Evolutionary conservation across 2,797 vertebrate genomes (phyloP), one percentile per base, ranked within the genome.

Genomic region (Schizopygopsis pylzovi): DNA sequence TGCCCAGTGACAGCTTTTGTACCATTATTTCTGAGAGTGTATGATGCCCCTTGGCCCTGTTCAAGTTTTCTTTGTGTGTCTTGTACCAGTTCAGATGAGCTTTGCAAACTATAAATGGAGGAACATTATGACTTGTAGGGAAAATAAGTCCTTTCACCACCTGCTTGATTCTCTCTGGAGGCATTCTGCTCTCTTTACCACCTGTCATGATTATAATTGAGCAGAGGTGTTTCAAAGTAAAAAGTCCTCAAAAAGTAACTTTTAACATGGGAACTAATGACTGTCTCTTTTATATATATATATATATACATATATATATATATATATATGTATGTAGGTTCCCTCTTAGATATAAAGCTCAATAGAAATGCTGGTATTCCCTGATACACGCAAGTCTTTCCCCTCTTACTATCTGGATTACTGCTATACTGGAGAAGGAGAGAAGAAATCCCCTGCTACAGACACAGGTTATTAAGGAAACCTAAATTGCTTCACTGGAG

Each of bases 391-490:
- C 59, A 77, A 73, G 33, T 39, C 79, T 83, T 33, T 85, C 47
- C 68, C 45, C 75, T 78, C 70, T 65, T 67, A 18, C 54, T 54
- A 37, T 56, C 56, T 70, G 73, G 59, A 25, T 87, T 88, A 86
- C 59, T 85, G 75, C 9, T 37, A n/a, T 77, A 75, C 73, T 70
- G 56, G 65, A 75, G 52, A 79, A 47, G 72, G 61, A 65, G 61
- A 15, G 73, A 77, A n/a, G 28, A 87, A 76, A 87, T 88, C 81
- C 54, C 81, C 45, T 20, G 65, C 47, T 37, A 56, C 54, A 77
- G 33, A 79, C 70, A 70, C 33, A 28, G 77, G 54, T 83, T 85
- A 86, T 90, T 86, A 89, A 67, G 54, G 47, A 89, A 81, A 82
- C 61, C 61, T 81, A 73, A 90, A 89, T 87, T 67, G 71, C 80